Conservation (phyloP, 2,113 vertebrate species). For the Crocuta crocuta region DNA sequence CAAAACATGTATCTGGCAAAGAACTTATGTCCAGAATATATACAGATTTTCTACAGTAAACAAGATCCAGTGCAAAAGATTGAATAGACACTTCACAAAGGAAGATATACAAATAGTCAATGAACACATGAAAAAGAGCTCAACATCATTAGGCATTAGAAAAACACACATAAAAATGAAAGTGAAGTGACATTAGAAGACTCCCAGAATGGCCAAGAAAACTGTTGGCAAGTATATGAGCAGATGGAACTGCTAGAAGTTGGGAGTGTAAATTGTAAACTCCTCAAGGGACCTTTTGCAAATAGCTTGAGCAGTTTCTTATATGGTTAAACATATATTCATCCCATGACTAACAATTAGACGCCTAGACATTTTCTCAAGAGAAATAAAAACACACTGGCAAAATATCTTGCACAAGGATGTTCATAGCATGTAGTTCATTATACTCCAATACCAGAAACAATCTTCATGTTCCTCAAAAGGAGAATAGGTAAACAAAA, state of each 20-base stretch:
- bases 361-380: background rate
- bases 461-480: background rate
- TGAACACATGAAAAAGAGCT: background rate
- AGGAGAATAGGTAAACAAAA: background rate
- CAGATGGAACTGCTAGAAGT: background rate
- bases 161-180: background rate
- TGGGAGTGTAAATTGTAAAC: background rate
- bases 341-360: background rate
- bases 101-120: background rate
- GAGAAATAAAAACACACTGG: background rate
- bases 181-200: background rate
- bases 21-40: background rate
- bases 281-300: background rate
- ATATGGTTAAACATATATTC: background rate
- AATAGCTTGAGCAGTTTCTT: background rate
- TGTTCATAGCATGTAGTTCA: background rate
- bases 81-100: background rate
- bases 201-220: background rate
- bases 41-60: background rate
- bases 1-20: background rate
- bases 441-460: background rate
- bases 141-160: background rate
- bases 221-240: background rate
- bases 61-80: background rate
- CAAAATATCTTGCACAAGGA: background rate